Conservation (phyloP, 2,797 vertebrate species). For the Macropus fuliginosus region DNA sequence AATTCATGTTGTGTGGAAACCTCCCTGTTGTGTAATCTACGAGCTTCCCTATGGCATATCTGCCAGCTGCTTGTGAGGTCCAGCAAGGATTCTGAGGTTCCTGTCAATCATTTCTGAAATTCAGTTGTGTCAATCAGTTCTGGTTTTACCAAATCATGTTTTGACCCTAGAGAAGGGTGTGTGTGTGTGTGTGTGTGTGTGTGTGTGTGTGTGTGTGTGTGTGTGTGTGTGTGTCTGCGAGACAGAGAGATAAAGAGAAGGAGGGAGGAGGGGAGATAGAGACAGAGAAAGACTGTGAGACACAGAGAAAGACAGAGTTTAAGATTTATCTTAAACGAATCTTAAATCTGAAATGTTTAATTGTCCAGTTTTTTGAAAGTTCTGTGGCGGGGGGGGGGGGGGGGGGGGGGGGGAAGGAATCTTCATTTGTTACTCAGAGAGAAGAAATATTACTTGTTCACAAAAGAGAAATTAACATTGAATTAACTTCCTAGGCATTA, state of each 20-base stretch:
- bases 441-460: slow-evolving; percentile 37
- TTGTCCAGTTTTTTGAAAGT: slow-evolving; percentile 30
- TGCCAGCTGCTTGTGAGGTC: not conserved
- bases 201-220: not conserved
- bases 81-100: slow-evolving; percentile 23
- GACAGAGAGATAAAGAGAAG: not conserved
- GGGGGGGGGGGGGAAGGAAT: not conserved
- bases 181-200: not conserved
- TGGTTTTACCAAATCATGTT: slow-evolving; percentile 36
- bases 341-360: not conserved
- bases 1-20: not conserved
- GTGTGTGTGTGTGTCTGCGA: not conserved
- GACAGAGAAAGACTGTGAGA: not conserved
- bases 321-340: slow-evolving; percentile 6
- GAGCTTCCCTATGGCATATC: not conserved
- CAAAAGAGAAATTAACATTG: slow-evolving; percentile 22
- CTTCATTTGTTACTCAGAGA: not conserved
- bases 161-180: not conserved
- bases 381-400: not conserved
- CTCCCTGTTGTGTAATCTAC: not conserved
- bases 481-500: not conserved
- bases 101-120: slow-evolving; percentile 17
- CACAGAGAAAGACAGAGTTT: not conserved
- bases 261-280: too few species aligned
- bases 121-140: slow-evolving; percentile 27